Evolutionary conservation across 1,140 invertebrate species (phyloP), one percentile per base, ranked within the genome.

Genomic region (Bombus breviceps): DNA sequence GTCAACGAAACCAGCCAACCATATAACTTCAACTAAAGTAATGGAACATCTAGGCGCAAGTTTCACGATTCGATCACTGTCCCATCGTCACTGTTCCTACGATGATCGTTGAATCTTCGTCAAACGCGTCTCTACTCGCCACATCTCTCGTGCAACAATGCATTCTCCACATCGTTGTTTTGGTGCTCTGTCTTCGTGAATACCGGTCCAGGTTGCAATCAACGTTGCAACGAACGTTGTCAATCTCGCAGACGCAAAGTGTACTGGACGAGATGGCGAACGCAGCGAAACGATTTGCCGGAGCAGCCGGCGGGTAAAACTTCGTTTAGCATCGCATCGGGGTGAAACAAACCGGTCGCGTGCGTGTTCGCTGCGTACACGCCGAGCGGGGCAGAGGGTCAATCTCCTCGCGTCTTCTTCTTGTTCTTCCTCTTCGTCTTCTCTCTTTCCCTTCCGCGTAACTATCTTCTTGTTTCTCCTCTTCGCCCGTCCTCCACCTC

Each of bases 331-430:
- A 93, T 93, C 90, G 92, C 89, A 90, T 90, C 90, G 89, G 92
- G 93, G 92, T 94, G 93, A 95, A 94, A 94, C 91, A 94, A 95
- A 94, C 94, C 93, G 93, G 94, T 95, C 94, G 93, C 93, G 92
- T 94, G 92, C 92, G 92, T 92, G 90, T 93, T 91, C 64, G 77
- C 88, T 91, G 89, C 90, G 90, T 94, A 91, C 92, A 59, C 74
- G 74, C 43, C 73, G 89, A 89, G 83, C 86, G 85, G 92, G 92
- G 90, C 93, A 92, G 92, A 94, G 94, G 94, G 93, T 95, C 94
- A 94, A 94, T 95, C 93, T 94, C 93, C 93, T 93, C 91, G 85
- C 78, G 71, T 73, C 88, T 79, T 89, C 84, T 85, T 87, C 80
- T 79, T 77, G 4, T 71, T 69, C 68, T 87, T 91, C 87, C 88